A percentile compares a stretch with the other conserved stretches of the same genome.
phyloP scores from a whole-genome alignment of 2,797 vertebrate species.

The Vireo griseus region DNA sequence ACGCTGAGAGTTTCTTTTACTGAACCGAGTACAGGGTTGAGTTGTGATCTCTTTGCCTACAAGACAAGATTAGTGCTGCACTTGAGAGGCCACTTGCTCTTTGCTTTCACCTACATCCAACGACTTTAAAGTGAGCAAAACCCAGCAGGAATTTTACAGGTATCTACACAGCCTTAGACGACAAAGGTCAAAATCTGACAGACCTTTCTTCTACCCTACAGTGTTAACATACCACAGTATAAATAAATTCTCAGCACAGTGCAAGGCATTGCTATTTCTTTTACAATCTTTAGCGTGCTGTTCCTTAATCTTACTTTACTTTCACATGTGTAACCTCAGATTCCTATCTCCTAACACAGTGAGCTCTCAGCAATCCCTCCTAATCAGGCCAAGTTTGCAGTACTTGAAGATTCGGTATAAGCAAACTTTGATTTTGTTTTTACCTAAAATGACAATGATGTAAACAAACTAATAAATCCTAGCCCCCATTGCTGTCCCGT shows the following conservation, averaged over 20 bases:
- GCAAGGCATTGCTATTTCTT: neutral
- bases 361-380: neutral
- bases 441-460: neutral
- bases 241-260: neutral
- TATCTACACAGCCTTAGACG: neutral
- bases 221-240: neutral
- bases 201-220: neutral
- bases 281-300: neutral
- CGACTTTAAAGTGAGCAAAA: neutral
- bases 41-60: neutral
- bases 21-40: fast-evolving
- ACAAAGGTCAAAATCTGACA: neutral
- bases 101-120: neutral
- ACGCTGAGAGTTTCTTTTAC: neutral
- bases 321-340: neutral
- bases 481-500: neutral
- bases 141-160: neutral
- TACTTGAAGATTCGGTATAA: constrained; percentile 54
- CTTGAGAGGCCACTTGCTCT: neutral
- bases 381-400: neutral
- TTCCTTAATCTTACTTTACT: neutral
- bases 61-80: neutral
- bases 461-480: neutral
- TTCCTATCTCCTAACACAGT: neutral
- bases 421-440: neutral